phyloP scores from a whole-genome alignment of 30 jellyfish, hydroid and myxozoan genomes.

The Clytia hemisphaerica region DNA sequence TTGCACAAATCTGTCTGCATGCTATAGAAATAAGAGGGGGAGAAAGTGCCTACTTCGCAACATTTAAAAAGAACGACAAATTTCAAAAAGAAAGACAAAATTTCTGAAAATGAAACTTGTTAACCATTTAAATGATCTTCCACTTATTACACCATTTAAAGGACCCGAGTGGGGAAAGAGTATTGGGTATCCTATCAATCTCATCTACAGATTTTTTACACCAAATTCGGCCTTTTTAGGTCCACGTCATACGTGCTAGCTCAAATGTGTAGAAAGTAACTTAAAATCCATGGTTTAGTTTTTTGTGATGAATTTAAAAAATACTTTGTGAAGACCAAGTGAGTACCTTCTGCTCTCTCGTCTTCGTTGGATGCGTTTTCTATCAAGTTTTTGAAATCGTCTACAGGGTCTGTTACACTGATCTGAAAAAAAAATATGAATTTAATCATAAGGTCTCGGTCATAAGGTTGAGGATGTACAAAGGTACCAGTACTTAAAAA shows the following conservation, averaged over 20 bases:
- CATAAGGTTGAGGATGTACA: too few relatives aligned
- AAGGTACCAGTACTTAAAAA: too few relatives aligned
- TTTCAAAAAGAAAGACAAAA: neutral
- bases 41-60: neutral
- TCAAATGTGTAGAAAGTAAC: slow-evolving; percentile 15
- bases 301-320: too few relatives aligned
- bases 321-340: too few relatives aligned
- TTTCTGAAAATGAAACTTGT: neutral
- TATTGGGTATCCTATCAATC: too few relatives aligned
- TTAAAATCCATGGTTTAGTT: too few relatives aligned
- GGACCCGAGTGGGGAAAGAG: too few relatives aligned
- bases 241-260: neutral
- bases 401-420: slow-evolving; percentile 79
- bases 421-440: slow-evolving; percentile 37
- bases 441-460: neutral
- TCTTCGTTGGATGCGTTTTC: slow-evolving; percentile 42
- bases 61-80: neutral
- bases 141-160: too few relatives aligned
- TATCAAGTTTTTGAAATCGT: slow-evolving; percentile 46
- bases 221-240: neutral
- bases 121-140: too few relatives aligned
- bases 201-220: too few relatives aligned
- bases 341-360: slow-evolving; percentile 30
- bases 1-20: slow-evolving; percentile 37
- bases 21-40: slow-evolving; percentile 24